Evolutionary conservation across 1,140 invertebrate genomes (phyloP).

Genomic region (Notospermus geniculatus): DNA sequence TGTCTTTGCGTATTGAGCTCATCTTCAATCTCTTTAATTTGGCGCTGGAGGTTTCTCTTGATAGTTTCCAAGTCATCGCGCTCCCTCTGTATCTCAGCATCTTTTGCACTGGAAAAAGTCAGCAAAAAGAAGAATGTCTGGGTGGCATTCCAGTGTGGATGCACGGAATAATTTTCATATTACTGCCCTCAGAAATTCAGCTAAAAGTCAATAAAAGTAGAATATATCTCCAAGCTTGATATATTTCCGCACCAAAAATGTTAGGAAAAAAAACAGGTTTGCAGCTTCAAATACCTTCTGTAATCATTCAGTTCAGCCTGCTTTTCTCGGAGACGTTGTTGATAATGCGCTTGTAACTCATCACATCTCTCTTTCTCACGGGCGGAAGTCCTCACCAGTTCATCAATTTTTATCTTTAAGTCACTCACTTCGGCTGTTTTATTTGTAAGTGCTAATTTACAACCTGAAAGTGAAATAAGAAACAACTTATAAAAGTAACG

Average conservation of each 20-base stretch:
- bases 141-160: neutral
- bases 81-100: constrained; percentile 43
- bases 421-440: constrained; percentile 52
- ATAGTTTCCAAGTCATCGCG: constrained; percentile 47
- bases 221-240: neutral
- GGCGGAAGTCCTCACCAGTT: constrained; percentile 33
- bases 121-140: neutral
- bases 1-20: constrained; percentile 48
- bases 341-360: constrained; percentile 51
- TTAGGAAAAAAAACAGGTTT: neutral
- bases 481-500: too few species aligned
- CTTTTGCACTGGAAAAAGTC: constrained; percentile 34
- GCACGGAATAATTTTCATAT: neutral
- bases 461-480: constrained; percentile 24
- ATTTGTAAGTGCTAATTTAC: constrained; percentile 36
- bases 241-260: neutral
- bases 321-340: constrained; percentile 50
- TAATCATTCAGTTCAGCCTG: constrained; percentile 50
- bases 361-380: constrained; percentile 39
- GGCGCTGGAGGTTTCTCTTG: constrained; percentile 43
- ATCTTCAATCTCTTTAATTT: constrained; percentile 46
- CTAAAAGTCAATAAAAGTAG: neutral
- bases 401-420: constrained; percentile 48
- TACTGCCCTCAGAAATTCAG: neutral
- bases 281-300: constrained; percentile 32